Base-by-base conservation (phyloP, 1,140 invertebrate genomes). In the Daktulosphaira vitifoliae region DNA sequence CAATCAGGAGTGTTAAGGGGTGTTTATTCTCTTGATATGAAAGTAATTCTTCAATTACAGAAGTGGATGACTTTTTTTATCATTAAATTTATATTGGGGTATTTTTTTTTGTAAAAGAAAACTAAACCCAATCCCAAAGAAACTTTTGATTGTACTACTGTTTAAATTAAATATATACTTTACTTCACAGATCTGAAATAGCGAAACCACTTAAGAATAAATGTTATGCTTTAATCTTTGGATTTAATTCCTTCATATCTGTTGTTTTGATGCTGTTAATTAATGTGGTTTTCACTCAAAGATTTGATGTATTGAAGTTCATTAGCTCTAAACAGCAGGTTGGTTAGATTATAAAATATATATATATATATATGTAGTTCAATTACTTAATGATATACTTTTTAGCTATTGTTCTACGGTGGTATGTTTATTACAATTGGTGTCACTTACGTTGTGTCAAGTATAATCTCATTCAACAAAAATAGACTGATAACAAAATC, bases 201-300 rank as follows among this genome's bases (percentile, higher is more conserved):
- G 56, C 42, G 7, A 62, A 48, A 62, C 56, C 42, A 6, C 7
- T 62, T 22, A 62, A 62, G 22, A 48, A 62, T 20, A 62, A 48
- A 22, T 48, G 56, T 48, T 62, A 62, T 15, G 25, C 56, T 9
- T 39, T 62, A 9, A 25, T 62, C 9, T 33, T 62, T 4, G n/a
- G 56, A 20, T 62, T 62, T 16, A 62, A 62, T 15, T 33, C 56
- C 1, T 48, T 62, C 13, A 6, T 48, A 0, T 62, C 56, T 1
- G 16, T 62, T 18, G 11, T 62, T 2, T 2, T 62, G 6, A 3
- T 62, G 15, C 1, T 62, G 18, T 62, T n/a, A n/a, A 46, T 46
- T 13, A 62, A 22, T 20, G 56, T 46, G 23, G 6, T 20, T 7
- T 33, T 62, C 18, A 29, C 46, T 6, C 25, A 25, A 29, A 42